phyloP scores from a whole-genome alignment of 2,888 invertebrate species.

The Vannuccia rotundouncinata region DNA sequence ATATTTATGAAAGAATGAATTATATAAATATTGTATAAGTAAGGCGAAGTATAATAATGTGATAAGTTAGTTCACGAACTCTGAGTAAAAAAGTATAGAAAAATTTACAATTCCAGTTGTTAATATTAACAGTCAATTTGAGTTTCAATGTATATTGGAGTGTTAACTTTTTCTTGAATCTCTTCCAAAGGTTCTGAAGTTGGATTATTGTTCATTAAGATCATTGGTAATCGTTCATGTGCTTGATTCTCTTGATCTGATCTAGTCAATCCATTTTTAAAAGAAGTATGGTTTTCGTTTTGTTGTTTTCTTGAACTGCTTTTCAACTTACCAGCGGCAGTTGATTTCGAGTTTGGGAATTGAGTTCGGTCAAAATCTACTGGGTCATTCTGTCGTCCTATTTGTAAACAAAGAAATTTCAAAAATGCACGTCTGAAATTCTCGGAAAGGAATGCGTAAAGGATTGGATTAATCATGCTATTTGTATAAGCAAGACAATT shows the following conservation, averaged over 20 bases:
- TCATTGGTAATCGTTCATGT: neutral
- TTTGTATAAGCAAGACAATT: slow-evolving; percentile 72
- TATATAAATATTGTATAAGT: no score
- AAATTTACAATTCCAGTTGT: no score
- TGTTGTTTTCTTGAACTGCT: neutral
- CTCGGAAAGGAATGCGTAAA: slow-evolving; percentile 87
- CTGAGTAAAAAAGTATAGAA: no score
- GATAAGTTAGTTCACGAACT: no score
- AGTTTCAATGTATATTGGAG: neutral
- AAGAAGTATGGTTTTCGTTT: neutral
- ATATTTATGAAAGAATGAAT: no score
- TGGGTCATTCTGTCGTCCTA: neutral
- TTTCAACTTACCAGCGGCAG: neutral
- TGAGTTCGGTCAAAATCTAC: neutral
- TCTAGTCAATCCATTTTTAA: neutral
- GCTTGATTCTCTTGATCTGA: neutral
- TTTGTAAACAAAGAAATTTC: slow-evolving; percentile 46
- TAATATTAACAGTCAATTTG: slow-evolving; percentile 4
- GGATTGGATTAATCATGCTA: slow-evolving; percentile 85
- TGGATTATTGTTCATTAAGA: neutral
- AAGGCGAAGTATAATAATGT: no score
- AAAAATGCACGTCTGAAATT: slow-evolving; percentile 83
- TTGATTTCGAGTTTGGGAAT: neutral
- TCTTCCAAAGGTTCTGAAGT: neutral
- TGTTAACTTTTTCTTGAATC: neutral